A percentile compares a stretch with the other conserved stretches of the same genome.
phyloP scores from a whole-genome alignment of 2,888 invertebrate genomes.

The Drosophila peninsularis region DNA sequence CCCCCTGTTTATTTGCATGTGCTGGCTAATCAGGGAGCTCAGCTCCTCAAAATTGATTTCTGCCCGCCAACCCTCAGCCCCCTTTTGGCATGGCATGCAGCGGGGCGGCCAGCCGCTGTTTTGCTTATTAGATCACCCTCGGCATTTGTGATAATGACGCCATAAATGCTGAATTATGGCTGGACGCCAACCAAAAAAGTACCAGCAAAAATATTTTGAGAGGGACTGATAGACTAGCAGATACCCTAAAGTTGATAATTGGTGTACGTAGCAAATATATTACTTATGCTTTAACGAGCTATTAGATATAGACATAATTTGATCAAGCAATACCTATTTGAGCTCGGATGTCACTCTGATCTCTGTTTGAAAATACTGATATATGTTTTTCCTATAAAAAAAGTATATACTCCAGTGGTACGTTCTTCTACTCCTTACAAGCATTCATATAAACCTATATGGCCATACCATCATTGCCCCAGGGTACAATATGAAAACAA shows the following conservation, averaged over 20 bases:
- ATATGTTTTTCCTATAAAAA: too few relatives aligned
- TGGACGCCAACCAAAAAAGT: constrained; percentile 16
- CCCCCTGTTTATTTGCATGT: constrained; percentile 45
- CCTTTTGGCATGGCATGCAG: background rate
- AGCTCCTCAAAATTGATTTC: constrained; percentile 56
- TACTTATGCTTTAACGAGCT: too few relatives aligned
- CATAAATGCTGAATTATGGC: constrained; percentile 73
- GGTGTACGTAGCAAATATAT: too few relatives aligned
- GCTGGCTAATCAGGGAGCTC: constrained; percentile 48
- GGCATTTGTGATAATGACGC: constrained; percentile 47
- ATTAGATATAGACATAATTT: too few relatives aligned
- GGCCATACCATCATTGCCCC: too few relatives aligned
- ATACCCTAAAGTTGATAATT: background rate
- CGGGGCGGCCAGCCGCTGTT: background rate
- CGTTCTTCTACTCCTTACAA: too few relatives aligned
- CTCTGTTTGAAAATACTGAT: too few relatives aligned
- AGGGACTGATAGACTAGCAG: background rate
- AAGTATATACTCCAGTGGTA: too few relatives aligned
- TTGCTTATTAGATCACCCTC: constrained; percentile 50
- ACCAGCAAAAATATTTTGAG: background rate
- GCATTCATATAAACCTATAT: too few relatives aligned
- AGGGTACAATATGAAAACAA: constrained; percentile 2
- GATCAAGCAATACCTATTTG: too few relatives aligned
- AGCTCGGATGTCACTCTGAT: too few relatives aligned
- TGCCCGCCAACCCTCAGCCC: background rate